phyloP scores from a whole-genome alignment of 35 echinoderm and acorn worm genomes.

The Apostichopus parvimensis region DNA sequence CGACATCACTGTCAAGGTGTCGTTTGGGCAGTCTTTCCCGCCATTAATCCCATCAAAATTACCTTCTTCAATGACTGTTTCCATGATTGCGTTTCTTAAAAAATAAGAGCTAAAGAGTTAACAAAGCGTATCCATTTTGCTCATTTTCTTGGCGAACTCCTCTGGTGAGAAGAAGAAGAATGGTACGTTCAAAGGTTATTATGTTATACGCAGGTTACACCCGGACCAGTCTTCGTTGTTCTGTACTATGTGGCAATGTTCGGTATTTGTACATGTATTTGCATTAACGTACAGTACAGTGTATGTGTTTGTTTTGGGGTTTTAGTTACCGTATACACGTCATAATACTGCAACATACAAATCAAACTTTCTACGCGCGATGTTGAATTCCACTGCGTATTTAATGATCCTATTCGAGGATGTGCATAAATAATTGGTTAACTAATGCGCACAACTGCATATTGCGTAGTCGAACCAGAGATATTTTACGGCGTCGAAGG shows the following conservation, averaged over 20 bases:
- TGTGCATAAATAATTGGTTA: too few relatives aligned
- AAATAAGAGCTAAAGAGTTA: too few relatives aligned
- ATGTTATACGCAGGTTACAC: too few relatives aligned
- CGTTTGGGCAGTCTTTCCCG: not conserved
- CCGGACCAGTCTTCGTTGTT: not conserved
- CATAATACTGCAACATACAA: not conserved
- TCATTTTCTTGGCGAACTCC: too few relatives aligned
- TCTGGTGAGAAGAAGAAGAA: too few relatives aligned
- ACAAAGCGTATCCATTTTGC: too few relatives aligned
- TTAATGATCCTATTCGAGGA: too few relatives aligned
- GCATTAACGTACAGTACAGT: not conserved
- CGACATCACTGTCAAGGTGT: not conserved
- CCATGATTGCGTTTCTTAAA: not conserved
- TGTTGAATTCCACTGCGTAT: too few relatives aligned
- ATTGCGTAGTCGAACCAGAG: too few relatives aligned
- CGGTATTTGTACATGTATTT: not conserved
- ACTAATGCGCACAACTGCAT: too few relatives aligned
- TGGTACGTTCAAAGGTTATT: too few relatives aligned
- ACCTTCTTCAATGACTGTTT: not conserved
- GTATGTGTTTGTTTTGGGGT: not conserved
- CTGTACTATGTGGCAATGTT: not conserved
- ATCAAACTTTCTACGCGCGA: not conserved
- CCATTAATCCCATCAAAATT: not conserved
- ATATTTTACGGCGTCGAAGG: too few relatives aligned
- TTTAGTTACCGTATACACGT: not conserved